Conservation (phyloP, 2,797 vertebrate species). For the Galago senegalensis region DNA sequence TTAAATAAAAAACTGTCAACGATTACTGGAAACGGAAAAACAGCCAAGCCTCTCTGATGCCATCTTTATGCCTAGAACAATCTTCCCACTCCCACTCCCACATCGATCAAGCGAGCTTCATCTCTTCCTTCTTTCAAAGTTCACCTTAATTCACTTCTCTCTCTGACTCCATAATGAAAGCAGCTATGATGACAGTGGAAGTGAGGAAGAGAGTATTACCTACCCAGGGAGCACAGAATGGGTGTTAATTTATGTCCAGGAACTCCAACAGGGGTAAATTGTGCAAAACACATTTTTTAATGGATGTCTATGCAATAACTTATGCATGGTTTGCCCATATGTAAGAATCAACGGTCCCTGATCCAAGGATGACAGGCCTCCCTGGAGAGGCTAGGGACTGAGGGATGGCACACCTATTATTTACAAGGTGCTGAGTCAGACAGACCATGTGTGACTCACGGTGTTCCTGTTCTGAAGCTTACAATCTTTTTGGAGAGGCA, state of each 20-base stretch:
- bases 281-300: neutral
- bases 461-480: neutral
- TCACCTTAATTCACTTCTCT: conserved; percentile 84
- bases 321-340: neutral
- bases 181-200: conserved; percentile 1
- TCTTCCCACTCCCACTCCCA: conserved; percentile 80
- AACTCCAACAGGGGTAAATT: neutral
- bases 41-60: conserved; percentile 68
- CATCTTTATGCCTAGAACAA: conserved; percentile 73
- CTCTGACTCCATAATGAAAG: conserved; percentile 66
- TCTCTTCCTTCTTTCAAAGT: conserved; percentile 62
- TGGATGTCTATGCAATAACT: neutral
- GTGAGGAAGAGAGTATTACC: neutral
- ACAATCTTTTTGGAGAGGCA: neutral
- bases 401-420: neutral
- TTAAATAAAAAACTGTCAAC: conserved; percentile 77
- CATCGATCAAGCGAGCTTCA: conserved; percentile 46
- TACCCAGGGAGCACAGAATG: neutral
- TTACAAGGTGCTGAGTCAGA: neutral
- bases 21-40: conserved; percentile 66
- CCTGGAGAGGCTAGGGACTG: neutral
- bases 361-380: neutral
- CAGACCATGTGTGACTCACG: neutral
- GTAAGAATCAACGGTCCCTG: neutral
- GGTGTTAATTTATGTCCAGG: neutral